Base-by-base conservation (phyloP, 2,113 vertebrate species). In the Sinocyclocheilus grahami region DNA sequence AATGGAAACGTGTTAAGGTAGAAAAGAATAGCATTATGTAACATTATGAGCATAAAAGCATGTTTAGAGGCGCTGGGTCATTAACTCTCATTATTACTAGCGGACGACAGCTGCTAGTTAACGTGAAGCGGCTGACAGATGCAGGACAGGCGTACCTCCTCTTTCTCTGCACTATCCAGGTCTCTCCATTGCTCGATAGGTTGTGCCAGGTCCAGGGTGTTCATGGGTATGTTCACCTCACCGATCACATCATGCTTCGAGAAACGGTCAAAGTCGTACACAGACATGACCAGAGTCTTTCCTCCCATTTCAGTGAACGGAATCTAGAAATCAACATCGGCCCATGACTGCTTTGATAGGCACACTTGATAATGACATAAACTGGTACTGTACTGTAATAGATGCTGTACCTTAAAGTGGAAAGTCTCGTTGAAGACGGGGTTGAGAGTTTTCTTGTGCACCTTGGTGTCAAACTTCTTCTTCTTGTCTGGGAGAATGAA, bases 401-500 rank as follows among this genome's bases (percentile, higher is more conserved):
- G 33, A 8, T 11, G 9, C 86, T 14, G 93, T 89, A 97, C 98
- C 96, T 99, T 99, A 93, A 99, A 99, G 90, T 92, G 94, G 88
- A 99, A 99, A 58, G 97, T 97, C 91, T 99, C 98, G 0, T 99
- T 99, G 94, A 99, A 99, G 89, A 96, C 95, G 1, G 98, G 98
- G 88, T 98, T 99, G 84, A 99, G 96, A 0, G 98, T 99, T 93
- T 99, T 99, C 92, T 97, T 97, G 90, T 99, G 98, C 65, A 99
- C 98, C 92, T 99, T 99, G 87, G 98, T 99, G 93, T 99, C 98
- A 0, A 93, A 98, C 90, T 99, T 99, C 86, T 99, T 99, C 94
- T 99, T 99, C 94, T 99, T 99, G 94, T 99, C 98, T 1, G 98
- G 98, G 65, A 99, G 96, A 77, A 99, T 95, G 86, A 96, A 99